phyloP scores from a whole-genome alignment of 2,888 invertebrate genomes.

The Oscheius sp. region DNA sequence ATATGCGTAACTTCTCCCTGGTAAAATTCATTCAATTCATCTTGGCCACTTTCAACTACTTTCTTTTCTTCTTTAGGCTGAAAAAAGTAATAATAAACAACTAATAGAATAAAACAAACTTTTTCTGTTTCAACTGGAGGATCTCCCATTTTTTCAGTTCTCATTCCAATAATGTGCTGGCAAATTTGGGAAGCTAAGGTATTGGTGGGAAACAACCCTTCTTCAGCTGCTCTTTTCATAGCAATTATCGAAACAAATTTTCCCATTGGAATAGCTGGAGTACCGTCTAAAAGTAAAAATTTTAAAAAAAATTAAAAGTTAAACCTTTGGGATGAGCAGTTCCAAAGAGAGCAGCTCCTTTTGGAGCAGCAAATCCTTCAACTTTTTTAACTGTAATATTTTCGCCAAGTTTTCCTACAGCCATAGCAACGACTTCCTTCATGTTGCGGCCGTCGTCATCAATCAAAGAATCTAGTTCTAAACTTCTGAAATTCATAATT shows the following conservation, averaged over 20 bases:
- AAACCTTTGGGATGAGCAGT: conserved; percentile 62
- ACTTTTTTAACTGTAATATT: conserved; percentile 59
- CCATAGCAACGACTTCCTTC: conserved; percentile 55
- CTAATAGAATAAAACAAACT: neutral
- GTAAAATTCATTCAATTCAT: conserved; percentile 58
- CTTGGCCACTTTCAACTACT: conserved; percentile 30
- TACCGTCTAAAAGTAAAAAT: conserved; percentile 34
- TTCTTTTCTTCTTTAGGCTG: neutral
- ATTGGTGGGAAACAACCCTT: conserved; percentile 54
- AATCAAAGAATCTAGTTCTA: conserved; percentile 33
- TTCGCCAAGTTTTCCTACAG: conserved; percentile 66
- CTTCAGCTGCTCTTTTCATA: conserved; percentile 39
- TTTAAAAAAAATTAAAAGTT: neutral
- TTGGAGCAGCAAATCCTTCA: conserved; percentile 49
- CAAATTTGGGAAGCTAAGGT: conserved; percentile 64
- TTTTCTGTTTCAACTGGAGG: conserved; percentile 30
- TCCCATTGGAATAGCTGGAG: conserved; percentile 54
- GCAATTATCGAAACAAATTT: conserved; percentile 62
- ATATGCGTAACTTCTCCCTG: conserved; percentile 57
- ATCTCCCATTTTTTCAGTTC: conserved; percentile 54
- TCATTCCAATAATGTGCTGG: conserved; percentile 65
- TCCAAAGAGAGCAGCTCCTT: conserved; percentile 48
- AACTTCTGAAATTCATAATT: neutral
- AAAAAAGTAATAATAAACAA: neutral
- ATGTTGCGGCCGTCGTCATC: conserved; percentile 4